phyloP scores from a whole-genome alignment of 2,797 vertebrate genomes.

The Siniperca obscura region DNA sequence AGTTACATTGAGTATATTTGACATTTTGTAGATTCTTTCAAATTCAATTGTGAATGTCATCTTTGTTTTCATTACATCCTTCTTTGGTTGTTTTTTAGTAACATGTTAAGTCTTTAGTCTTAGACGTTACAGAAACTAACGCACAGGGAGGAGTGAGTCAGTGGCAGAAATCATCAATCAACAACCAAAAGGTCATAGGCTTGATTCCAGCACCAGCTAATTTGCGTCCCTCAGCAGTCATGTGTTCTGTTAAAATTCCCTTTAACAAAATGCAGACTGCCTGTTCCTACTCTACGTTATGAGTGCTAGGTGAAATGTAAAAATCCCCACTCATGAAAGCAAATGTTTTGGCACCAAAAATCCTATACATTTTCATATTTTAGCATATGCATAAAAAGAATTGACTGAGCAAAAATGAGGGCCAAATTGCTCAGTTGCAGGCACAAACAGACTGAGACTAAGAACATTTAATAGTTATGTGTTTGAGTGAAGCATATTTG shows the following conservation, averaged over 20 bases:
- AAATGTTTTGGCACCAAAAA: background rate
- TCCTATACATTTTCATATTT: constrained; percentile 21
- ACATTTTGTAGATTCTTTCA: constrained; percentile 29
- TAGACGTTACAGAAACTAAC: background rate
- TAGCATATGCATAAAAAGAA: background rate
- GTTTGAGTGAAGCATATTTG: constrained; percentile 19
- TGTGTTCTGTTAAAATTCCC: constrained; percentile 15
- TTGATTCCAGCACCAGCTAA: constrained; percentile 12
- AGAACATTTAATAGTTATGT: constrained; percentile 5
- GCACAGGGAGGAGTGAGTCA: background rate
- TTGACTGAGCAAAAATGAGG: background rate
- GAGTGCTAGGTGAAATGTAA: background rate
- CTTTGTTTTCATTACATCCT: background rate
- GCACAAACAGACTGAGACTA: background rate
- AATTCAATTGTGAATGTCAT: constrained; percentile 12
- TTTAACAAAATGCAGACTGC: constrained; percentile 19
- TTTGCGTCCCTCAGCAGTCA: constrained; percentile 10
- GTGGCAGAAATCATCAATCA: background rate
- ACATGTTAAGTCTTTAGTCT: background rate
- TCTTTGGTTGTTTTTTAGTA: background rate
- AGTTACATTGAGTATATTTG: constrained; percentile 19
- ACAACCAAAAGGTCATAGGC: background rate
- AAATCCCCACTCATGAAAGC: background rate
- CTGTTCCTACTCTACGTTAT: background rate
- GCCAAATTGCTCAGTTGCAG: constrained; percentile 3